Percentiles rank a stretch among this genome's conserved stretches.
phyloP scores from a whole-genome alignment of 2,797 vertebrate species.

The Lateolabrax maculatus region DNA sequence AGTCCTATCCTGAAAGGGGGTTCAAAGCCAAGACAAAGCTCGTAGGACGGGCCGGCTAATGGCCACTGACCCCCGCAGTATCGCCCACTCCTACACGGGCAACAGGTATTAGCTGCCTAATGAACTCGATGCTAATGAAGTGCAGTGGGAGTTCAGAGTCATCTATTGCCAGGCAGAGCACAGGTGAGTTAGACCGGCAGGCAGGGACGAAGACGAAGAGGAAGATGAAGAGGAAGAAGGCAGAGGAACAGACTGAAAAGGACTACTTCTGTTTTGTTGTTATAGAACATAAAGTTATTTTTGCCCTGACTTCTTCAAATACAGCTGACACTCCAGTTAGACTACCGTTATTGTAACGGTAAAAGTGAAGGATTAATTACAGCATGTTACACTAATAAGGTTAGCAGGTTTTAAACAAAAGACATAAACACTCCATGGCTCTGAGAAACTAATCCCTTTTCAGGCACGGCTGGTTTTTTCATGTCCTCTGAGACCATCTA shows the following conservation, averaged over 20 bases:
- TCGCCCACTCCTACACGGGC: conserved; percentile 31
- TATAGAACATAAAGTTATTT: background rate
- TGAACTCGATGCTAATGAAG: conserved; percentile 64
- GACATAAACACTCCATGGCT: conserved; percentile 6
- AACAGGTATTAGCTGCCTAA: conserved; percentile 68
- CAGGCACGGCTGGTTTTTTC: background rate
- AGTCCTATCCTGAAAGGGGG: conserved; percentile 26
- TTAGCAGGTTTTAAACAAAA: background rate
- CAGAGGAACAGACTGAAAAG: background rate
- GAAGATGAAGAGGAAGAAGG: too few relatives aligned
- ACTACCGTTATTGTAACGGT: background rate
- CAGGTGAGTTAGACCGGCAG: background rate
- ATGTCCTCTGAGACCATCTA: background rate
- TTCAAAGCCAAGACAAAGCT: conserved; percentile 49
- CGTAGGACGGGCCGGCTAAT: conserved; percentile 57
- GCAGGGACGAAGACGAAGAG: background rate
- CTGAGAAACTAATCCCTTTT: conserved; percentile 8
- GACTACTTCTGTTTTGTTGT: background rate
- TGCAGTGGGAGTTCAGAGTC: conserved; percentile 47
- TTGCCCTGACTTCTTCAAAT: background rate
- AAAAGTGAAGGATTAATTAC: conserved; percentile 9
- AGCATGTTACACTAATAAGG: background rate
- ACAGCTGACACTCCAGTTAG: background rate
- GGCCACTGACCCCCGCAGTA: conserved; percentile 47
- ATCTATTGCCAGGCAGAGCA: conserved; percentile 12